Evolutionary conservation across 2,888 invertebrate genomes (phyloP).

Genomic region (Cataglyphis albicans): DNA sequence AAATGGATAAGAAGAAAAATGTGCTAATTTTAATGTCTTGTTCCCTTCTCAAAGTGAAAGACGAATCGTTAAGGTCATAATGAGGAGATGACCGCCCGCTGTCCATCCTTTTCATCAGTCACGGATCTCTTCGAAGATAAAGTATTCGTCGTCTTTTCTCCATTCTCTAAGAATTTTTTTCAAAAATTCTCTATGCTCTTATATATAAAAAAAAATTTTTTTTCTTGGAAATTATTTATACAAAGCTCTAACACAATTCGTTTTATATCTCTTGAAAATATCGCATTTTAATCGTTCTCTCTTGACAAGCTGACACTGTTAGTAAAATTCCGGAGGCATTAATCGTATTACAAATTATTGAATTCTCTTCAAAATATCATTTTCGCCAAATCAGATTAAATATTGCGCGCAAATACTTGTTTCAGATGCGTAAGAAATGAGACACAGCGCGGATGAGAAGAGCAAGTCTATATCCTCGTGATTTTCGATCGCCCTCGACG

Average conservation of each 20-base stretch:
- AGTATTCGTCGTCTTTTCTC: not conserved
- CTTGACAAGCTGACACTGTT: too few relatives aligned
- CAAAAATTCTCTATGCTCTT: not conserved
- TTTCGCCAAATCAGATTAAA: not conserved
- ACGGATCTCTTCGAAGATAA: not conserved
- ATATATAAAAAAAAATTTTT: not conserved
- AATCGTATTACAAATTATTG: not conserved
- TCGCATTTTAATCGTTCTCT: too few relatives aligned
- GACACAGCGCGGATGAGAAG: not conserved
- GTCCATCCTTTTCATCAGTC: not conserved
- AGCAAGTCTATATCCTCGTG: not conserved
- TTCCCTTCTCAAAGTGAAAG: not conserved
- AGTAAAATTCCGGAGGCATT: not conserved
- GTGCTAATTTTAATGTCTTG: constrained; percentile 7
- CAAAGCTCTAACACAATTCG: not conserved
- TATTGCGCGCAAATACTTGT: not conserved
- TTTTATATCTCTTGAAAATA: too few relatives aligned
- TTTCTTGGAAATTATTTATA: not conserved
- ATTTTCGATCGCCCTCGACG: not conserved
- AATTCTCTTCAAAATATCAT: not conserved
- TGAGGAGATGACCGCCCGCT: constrained; percentile 15
- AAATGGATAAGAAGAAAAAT: constrained; percentile 10
- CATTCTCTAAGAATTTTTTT: not conserved
- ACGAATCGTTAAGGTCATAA: constrained; percentile 1
- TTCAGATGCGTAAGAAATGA: not conserved